Conservation (phyloP, 2,113 vertebrate species). For the Acanthochromis polyacanthus region DNA sequence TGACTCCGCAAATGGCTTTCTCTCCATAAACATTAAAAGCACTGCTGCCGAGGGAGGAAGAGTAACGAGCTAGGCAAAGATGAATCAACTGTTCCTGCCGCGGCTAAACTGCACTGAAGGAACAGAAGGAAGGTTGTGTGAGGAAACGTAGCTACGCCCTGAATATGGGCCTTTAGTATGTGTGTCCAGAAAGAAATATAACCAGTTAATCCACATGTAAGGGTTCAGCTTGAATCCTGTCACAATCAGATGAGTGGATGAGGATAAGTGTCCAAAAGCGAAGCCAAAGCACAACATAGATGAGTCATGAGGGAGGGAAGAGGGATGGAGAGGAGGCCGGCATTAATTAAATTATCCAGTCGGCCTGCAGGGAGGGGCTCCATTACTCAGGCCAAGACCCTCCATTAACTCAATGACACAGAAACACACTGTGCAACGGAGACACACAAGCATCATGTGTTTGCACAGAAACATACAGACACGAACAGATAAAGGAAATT, state of each 20-base stretch:
- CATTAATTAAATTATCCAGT: conserved; percentile 79
- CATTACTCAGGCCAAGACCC: conserved; percentile 73
- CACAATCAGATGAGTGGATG: conserved; percentile 12
- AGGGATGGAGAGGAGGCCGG: conserved; percentile 42
- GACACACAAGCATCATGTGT: not conserved
- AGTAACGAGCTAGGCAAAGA: conserved; percentile 46
- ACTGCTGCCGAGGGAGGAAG: conserved; percentile 42
- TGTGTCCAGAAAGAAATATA: not conserved
- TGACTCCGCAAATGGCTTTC: conserved; percentile 60
- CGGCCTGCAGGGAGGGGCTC: conserved; percentile 72
- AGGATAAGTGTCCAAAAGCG: conserved; percentile 35
- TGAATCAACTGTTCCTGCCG: conserved; percentile 44
- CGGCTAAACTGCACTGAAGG: conserved; percentile 15
- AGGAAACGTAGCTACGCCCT: not conserved
- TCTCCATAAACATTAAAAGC: conserved; percentile 70
- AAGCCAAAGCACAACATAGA: conserved; percentile 42
- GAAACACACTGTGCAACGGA: not conserved
- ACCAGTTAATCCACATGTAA: not conserved
- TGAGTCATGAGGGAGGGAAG: conserved; percentile 52
- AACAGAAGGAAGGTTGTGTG: not conserved
- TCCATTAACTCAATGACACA: conserved; percentile 80
- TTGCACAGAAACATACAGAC: conserved; percentile 22
- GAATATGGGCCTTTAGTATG: not conserved
- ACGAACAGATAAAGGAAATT: not conserved
- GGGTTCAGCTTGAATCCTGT: conserved; percentile 10